Evolutionary conservation across 1,140 invertebrate species (phyloP).

Genomic region (Calliopsis andreniformis): DNA sequence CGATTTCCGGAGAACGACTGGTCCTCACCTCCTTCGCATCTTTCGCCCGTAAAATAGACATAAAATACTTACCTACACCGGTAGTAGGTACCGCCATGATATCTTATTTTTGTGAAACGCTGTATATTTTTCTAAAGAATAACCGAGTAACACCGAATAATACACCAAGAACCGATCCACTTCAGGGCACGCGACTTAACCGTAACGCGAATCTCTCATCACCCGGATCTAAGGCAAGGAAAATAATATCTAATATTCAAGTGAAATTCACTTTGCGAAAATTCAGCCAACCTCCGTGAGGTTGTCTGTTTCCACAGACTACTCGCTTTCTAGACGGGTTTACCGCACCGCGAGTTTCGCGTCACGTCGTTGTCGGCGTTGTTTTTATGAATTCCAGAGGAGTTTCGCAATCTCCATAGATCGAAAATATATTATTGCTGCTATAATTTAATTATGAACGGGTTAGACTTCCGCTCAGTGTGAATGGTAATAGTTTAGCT

Average conservation of each 20-base stretch:
- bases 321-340: constrained; percentile 49
- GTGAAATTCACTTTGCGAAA: constrained; percentile 65
- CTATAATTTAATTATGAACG: too few species aligned
- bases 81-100: constrained; percentile 81
- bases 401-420: neutral
- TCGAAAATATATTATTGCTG: neutral
- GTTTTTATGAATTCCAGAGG: constrained; percentile 11
- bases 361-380: neutral
- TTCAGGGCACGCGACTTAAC: constrained; percentile 40
- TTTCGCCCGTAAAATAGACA: constrained; percentile 36
- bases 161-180: constrained; percentile 28
- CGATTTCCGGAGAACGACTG: neutral
- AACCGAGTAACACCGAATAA: constrained; percentile 46
- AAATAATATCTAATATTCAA: constrained; percentile 60
- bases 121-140: constrained; percentile 67
- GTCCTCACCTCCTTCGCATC: constrained; percentile 13
- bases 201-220: constrained; percentile 49
- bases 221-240: constrained; percentile 41
- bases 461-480: too few species aligned
- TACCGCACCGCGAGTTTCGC: neutral
- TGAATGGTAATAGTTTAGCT: neutral
- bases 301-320: constrained; percentile 63
- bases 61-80: constrained; percentile 79
- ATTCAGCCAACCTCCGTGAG: constrained; percentile 71
- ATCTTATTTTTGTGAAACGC: constrained; percentile 65